Evolutionary conservation across 2,797 vertebrate species (phyloP).

Genomic region (Poeciliopsis gracilis): DNA sequence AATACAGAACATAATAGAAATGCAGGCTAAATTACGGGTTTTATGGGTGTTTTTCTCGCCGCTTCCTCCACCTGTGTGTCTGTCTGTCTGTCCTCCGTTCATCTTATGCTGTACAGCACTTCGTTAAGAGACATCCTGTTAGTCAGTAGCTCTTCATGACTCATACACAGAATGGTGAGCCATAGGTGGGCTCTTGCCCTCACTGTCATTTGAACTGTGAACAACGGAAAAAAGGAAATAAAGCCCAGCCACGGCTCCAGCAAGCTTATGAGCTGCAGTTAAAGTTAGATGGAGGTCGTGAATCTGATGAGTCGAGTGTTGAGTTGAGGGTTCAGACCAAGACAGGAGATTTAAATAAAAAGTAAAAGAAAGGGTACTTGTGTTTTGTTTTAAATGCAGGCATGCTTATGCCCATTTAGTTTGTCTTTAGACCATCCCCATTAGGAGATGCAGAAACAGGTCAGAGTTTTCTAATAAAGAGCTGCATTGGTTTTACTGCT

Average conservation of each 20-base stretch:
- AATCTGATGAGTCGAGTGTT: constrained; percentile 25
- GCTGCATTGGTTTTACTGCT: not conserved
- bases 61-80: not conserved
- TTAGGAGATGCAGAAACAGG: not conserved
- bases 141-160: constrained; percentile 47
- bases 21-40: not conserved
- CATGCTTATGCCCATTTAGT: not conserved
- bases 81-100: constrained; percentile 17
- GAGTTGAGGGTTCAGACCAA: not conserved
- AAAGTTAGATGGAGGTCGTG: constrained; percentile 19
- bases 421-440: not conserved
- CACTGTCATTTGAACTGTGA: constrained; percentile 37
- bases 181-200: constrained; percentile 33
- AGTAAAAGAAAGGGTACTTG: not conserved
- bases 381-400: not conserved
- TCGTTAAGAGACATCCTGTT: constrained; percentile 34
- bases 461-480: not conserved
- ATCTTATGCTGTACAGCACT: constrained; percentile 14
- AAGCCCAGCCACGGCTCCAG: constrained; percentile 18
- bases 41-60: not conserved
- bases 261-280: constrained; percentile 25
- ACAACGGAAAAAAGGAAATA: constrained; percentile 36
- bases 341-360: not conserved
- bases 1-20: not conserved
- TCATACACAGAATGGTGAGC: constrained; percentile 39